Evolutionary conservation across 30 jellyfish, hydroid and myxozoan genomes (phyloP), one percentile per base, ranked within the genome.

Genomic region (Aurelia coerulea): DNA sequence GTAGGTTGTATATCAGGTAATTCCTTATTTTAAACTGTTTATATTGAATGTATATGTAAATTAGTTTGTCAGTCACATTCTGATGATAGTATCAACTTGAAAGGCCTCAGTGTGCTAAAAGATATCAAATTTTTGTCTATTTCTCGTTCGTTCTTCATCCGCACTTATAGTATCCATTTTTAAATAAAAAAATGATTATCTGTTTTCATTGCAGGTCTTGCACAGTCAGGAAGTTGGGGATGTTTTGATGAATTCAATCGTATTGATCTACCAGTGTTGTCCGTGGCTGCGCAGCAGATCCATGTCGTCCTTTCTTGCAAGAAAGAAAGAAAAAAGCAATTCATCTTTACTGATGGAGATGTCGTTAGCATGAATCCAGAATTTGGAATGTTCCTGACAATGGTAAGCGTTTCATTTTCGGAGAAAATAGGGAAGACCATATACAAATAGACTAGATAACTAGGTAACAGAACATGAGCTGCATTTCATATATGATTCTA

Each of bases 181-280:
- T 0, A 39, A 39, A 39, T 39, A 0, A 39, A 1, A 39, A 37
- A 39, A 39, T 23, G 29, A 39, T 23, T 4, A 5, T 68, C 13
- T 68, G 78, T 68, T 68, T 23, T 16, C 2, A 17, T 71, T 59
- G 68, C 12, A 88, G 96, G 97, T 34, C 88, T 90, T 51, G 97
- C 97, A 31, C 97, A 90, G 32, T 90, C 97, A 32, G 97, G 97
- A n/a, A 90, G 97, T 64, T 90, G 97, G 97, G 97, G 97, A 34
- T 90, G 97, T 58, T 90, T 90, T 68, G 97, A 90, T 83, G 97
- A 90, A 59, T 90, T 90, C 94, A 90, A 90, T 63, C 78, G 97
- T 31, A 90, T 90, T 33, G 97, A 90, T 83, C 70, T 90, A 51
- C 97, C 97, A 2, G 97, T 90, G 3, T 60, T 90, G 23, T 90